A percentile compares a stretch with the other conserved stretches of the same genome.
phyloP scores from a whole-genome alignment of 2,113 vertebrate species.

The Otis tarda region DNA sequence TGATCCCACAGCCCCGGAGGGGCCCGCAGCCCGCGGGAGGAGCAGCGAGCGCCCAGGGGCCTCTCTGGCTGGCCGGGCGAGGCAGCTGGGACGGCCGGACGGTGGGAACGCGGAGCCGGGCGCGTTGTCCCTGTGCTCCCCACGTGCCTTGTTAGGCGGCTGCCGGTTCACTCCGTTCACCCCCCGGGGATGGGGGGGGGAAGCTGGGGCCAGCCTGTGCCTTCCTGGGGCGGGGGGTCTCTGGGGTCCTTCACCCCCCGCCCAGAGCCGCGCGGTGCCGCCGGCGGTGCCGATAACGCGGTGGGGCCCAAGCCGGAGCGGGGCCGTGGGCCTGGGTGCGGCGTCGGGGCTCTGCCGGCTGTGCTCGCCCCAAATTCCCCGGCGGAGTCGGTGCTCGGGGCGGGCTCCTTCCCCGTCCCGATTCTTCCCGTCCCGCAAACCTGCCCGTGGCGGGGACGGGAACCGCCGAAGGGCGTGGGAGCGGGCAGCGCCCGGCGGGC shows the following conservation, averaged over 20 bases:
- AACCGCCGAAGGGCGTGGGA: rapidly evolving
- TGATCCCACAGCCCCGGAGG: neutral
- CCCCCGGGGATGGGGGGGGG: neutral
- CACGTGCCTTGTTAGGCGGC: neutral
- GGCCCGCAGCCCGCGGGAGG: neutral
- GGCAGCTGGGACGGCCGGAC: neutral
- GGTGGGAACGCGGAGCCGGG: neutral
- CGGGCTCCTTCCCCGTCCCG: neutral
- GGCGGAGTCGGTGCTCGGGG: neutral
- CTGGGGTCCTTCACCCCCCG: rapidly evolving
- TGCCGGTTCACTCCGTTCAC: neutral
- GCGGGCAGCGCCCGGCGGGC: neutral
- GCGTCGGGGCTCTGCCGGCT: rapidly evolving
- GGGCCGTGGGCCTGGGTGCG: rapidly evolving
- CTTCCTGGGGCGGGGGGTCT: neutral
- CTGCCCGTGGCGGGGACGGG: neutral
- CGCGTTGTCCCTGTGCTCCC: rapidly evolving
- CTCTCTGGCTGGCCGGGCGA: rapidly evolving
- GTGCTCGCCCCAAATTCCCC: rapidly evolving
- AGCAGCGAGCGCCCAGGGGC: rapidly evolving
- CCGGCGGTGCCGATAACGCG: rapidly evolving
- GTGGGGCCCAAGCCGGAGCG: neutral
- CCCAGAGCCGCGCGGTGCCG: rapidly evolving
- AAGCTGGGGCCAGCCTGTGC: neutral
- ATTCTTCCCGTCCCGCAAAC: neutral